A percentile compares a stretch with the other conserved stretches of the same genome.
Evolutionary conservation across 1,140 invertebrate species (phyloP).

Genomic region (Aphelenchoides besseyi): DNA sequence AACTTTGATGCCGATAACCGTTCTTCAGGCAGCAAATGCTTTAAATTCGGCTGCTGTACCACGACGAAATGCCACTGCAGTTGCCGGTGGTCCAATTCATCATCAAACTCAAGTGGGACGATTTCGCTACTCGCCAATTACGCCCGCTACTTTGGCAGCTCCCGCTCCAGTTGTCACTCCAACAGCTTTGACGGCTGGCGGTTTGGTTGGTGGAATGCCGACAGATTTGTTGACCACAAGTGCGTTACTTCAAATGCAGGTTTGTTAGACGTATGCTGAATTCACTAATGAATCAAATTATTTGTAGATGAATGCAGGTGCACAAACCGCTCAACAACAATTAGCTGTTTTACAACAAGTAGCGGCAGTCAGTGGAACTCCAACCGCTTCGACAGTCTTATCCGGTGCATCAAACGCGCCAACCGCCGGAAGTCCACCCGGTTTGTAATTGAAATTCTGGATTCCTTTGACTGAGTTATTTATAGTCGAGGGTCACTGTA

Average conservation of each 20-base stretch:
- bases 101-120: slow-evolving; percentile 69
- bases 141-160: slow-evolving; percentile 66
- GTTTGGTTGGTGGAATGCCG: slow-evolving; percentile 10
- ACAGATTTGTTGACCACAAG: slow-evolving; percentile 71
- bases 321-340: slow-evolving; percentile 13
- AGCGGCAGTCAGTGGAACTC: slow-evolving; percentile 69
- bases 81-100: slow-evolving; percentile 69
- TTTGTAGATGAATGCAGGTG: slow-evolving; percentile 5
- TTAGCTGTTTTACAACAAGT: slow-evolving; percentile 69
- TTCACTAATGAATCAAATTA: too few species aligned
- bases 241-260: slow-evolving; percentile 64
- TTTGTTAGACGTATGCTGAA: too few species aligned
- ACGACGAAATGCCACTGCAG: slow-evolving; percentile 13
- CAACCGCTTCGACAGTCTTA: slow-evolving; percentile 17
- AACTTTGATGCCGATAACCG: slow-evolving; percentile 62
- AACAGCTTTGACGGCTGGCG: slow-evolving; percentile 14
- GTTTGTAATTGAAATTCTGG: slow-evolving; percentile 1
- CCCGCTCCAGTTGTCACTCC: background rate
- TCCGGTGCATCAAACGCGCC: background rate
- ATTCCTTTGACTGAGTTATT: background rate
- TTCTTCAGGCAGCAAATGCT: slow-evolving; percentile 22
- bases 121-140: slow-evolving; percentile 85
- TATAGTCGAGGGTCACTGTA: slow-evolving; percentile 62
- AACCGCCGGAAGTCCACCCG: background rate
- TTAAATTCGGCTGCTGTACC: slow-evolving; percentile 6